Evolutionary conservation across 2,888 invertebrate genomes (phyloP).

Genomic region (Eurois occulta): DNA sequence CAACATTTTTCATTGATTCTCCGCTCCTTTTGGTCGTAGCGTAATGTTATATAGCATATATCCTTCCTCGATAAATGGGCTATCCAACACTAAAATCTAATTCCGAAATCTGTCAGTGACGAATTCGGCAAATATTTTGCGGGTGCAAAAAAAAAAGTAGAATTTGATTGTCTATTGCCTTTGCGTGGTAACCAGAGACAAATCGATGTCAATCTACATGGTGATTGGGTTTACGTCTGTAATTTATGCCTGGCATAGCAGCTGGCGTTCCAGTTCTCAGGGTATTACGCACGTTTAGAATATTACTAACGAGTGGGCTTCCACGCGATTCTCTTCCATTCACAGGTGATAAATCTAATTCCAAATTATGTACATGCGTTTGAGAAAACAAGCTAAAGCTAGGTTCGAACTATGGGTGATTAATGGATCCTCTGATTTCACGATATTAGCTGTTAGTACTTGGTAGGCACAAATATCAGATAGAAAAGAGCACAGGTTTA

Average conservation of each 20-base stretch:
- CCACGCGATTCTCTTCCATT: conserved; percentile 35
- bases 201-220: conserved; percentile 56
- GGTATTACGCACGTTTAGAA: conserved; percentile 52
- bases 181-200: conserved; percentile 37
- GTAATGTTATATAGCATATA: too few species aligned
- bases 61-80: too few species aligned
- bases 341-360: conserved; percentile 51
- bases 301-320: conserved; percentile 48
- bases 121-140: conserved; percentile 17
- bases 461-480: not conserved
- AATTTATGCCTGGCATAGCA: conserved; percentile 54
- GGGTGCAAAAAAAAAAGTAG: conserved; percentile 10
- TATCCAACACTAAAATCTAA: too few species aligned
- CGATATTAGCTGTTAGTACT: not conserved
- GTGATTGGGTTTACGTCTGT: conserved; percentile 42
- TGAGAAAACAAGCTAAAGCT: conserved; percentile 27
- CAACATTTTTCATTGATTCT: too few species aligned
- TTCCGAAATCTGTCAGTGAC: conserved; percentile 13
- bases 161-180: conserved; percentile 7
- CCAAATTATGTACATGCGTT: conserved; percentile 52
- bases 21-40: too few species aligned
- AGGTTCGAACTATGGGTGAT: conserved; percentile 17
- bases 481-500: not conserved
- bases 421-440: conserved; percentile 9
- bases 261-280: conserved; percentile 63